Evolutionary conservation across 2,797 vertebrate species (phyloP).

Genomic region (Mormyrops boulengeri): DNA sequence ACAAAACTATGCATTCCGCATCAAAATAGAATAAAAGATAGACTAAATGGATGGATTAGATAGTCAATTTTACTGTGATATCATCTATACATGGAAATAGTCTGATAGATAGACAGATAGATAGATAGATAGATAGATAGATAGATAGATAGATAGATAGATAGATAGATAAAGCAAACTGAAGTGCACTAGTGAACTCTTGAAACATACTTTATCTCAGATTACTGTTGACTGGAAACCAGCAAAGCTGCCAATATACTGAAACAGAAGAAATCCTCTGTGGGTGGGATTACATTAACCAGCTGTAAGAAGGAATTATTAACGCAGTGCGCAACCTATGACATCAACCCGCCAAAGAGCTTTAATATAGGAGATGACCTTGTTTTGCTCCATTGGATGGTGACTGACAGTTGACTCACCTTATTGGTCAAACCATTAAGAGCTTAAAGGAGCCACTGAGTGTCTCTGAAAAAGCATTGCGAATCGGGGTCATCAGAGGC

Average conservation of each 20-base stretch:
- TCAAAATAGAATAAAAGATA: background rate
- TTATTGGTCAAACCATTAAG: background rate
- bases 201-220: background rate
- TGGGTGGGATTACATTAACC: background rate
- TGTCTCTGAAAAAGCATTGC: background rate
- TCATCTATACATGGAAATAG: background rate
- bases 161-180: background rate
- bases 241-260: background rate
- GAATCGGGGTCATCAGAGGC: background rate
- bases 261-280: background rate
- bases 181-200: background rate
- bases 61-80: background rate
- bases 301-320: background rate
- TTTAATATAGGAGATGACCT: background rate
- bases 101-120: too few relatives aligned
- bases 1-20: background rate
- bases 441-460: background rate
- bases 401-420: background rate
- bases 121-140: too few relatives aligned
- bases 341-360: background rate
- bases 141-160: background rate
- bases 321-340: background rate
- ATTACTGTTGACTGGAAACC: background rate
- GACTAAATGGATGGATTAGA: background rate
- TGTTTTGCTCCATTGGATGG: background rate